phyloP scores from a whole-genome alignment of 1,140 invertebrate genomes.

The Sminthurides bifidus region DNA sequence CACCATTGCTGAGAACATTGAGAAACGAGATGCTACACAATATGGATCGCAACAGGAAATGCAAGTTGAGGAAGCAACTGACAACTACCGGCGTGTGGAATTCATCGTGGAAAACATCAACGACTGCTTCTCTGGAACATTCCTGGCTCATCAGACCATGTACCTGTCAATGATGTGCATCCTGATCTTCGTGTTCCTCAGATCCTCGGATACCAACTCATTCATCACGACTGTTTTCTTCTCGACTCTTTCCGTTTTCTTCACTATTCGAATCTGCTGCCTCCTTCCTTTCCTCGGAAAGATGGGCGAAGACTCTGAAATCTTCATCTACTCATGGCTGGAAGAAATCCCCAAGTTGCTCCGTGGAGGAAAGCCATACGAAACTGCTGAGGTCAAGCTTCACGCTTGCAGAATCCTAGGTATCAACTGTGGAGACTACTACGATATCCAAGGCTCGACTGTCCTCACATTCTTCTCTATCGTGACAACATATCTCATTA shows the following conservation, averaged over 20 bases:
- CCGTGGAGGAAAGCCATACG: slow-evolving; percentile 29
- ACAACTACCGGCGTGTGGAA: slow-evolving; percentile 30
- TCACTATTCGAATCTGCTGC: slow-evolving; percentile 30
- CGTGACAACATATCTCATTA: slow-evolving; percentile 28
- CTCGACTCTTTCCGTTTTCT: slow-evolving; percentile 30
- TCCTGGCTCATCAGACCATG: slow-evolving; percentile 31
- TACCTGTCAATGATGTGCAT: slow-evolving; percentile 33
- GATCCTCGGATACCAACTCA: slow-evolving; percentile 19
- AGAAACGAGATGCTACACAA: slow-evolving; percentile 31
- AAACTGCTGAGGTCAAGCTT: slow-evolving; percentile 28
- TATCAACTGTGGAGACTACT: slow-evolving; percentile 30
- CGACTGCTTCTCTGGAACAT: slow-evolving; percentile 26
- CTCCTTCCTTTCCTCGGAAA: slow-evolving; percentile 29
- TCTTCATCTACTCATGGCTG: slow-evolving; percentile 31
- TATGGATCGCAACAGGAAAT: slow-evolving; percentile 29
- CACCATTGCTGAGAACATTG: slow-evolving; percentile 32
- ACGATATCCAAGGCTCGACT: slow-evolving; percentile 28
- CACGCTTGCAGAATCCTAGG: slow-evolving; percentile 30
- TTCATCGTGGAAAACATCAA: slow-evolving; percentile 32
- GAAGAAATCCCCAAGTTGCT: slow-evolving; percentile 31
- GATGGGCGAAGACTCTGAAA: slow-evolving; percentile 29
- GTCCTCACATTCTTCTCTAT: slow-evolving; percentile 30
- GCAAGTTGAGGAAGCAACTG: slow-evolving; percentile 31
- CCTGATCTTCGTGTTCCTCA: slow-evolving; percentile 29
- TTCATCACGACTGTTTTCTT: slow-evolving; percentile 28